These are phyloP conservation scores for Scarus forsteni DNA, from an alignment of 2,797 vertebrate genomes.

Conservation along the genomic window DNA sequence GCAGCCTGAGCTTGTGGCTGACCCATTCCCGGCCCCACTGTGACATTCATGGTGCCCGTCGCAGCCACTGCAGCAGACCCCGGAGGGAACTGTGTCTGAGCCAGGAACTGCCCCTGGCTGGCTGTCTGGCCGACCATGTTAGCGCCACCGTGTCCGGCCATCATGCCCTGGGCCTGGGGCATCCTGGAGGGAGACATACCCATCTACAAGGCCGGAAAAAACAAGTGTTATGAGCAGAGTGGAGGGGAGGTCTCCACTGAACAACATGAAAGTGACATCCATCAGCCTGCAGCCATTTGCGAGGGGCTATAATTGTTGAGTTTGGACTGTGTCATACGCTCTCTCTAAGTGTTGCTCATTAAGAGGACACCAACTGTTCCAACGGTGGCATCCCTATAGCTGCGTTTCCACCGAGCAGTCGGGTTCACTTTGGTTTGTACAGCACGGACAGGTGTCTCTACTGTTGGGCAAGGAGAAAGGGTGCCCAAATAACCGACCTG, in stretches of 20 bases:
- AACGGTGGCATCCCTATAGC: no score
- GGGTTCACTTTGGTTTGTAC: no score
- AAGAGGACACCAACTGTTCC: no score
- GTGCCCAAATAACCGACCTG: no score
- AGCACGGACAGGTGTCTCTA: no score
- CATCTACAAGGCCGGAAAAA: constrained; percentile 84
- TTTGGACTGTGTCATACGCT: no score
- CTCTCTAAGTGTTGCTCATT: no score
- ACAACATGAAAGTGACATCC: neutral
- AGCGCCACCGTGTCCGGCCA: constrained; percentile 88
- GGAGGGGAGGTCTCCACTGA: neutral
- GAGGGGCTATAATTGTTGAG: no score
- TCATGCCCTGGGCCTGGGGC: constrained; percentile 93
- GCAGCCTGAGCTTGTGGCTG: constrained; percentile 89
- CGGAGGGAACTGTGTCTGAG: constrained; percentile 91
- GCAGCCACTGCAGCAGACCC: constrained; percentile 73
- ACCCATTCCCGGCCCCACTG: constrained; percentile 84
- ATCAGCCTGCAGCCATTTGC: no score
- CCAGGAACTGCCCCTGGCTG: constrained; percentile 91
- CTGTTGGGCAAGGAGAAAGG: no score
- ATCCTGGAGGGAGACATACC: constrained; percentile 96
- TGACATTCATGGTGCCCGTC: constrained; percentile 89
- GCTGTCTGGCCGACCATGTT: constrained; percentile 92
- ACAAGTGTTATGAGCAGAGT: neutral
- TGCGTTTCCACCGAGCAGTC: no score